Base-by-base conservation (phyloP, 2,113 vertebrate genomes). In the Hippocampus barbouri region DNA sequence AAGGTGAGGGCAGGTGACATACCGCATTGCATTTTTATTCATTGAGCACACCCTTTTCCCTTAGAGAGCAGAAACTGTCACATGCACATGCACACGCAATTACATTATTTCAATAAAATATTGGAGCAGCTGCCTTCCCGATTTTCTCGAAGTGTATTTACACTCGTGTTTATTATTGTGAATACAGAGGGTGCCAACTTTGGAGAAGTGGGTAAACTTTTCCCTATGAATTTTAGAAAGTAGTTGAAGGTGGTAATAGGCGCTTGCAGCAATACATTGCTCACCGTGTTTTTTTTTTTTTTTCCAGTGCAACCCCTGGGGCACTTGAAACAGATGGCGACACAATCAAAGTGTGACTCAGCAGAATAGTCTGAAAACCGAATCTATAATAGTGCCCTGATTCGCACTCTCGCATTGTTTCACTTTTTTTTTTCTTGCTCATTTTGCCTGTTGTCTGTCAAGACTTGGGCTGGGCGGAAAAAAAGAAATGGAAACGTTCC, bases 1-100 rank as follows among this genome's bases (percentile, higher is more conserved):
- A 30, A 30, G 60, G 68, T 34, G 38, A 30, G 66, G 66, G 38
- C 12, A 53, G 20, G 21, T 56, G 70, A 43, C 68, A 47, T 20
- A 67, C 49, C 60, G 59, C 63, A 59, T 23, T 53, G 43, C 41
- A 70, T 73, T 70, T 74, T 77, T 71, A 72, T 77, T 67, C 51
- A 43, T 69, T 77, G 49, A 59, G 21, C 12, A 34, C 51, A 62
- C 1, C 4, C 7, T 64, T 41, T 40, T 66, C 56, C 51, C 67
- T 25, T 27, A 18, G 61, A n/a, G 43, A 64, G 47, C n/a, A 56
- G 34, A 62, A 60, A 18, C 25, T 47, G 14, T 20, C 38, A 47
- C 8, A 34, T 9, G 54, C 47, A 27, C 16, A 64, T n/a, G 4
- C 14, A 43, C 8, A 5, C 21, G 5, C 38, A 68, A 30, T 30